Base-by-base conservation (phyloP, 2,797 vertebrate species). In the Catostomus latipinnis region DNA sequence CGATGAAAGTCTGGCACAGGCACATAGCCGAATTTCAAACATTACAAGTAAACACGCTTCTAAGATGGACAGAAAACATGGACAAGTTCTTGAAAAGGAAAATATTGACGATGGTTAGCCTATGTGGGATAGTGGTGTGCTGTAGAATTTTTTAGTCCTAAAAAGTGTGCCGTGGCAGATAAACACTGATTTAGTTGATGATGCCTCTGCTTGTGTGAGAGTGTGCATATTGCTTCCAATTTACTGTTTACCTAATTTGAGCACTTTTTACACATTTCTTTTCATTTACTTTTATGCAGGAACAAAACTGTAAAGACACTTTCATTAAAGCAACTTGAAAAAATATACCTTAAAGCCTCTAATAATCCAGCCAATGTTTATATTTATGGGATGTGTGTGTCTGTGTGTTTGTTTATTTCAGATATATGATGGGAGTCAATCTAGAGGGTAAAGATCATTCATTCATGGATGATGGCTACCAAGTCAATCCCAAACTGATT, bases 361-460 rank as follows among this genome's bases (percentile, higher is more conserved):
- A 1, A 53, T 43, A 68, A 11, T 14, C 8, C 8, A 22, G n/a
- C 10, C 50, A n/a, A 62, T 49, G 34, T 61, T 34, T 57, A 57
- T 56, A 9, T 74, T 53, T 43, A 8, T 63, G 58, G 6, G 34
- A 8, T 71, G 34, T 34, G 4, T 34, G 34, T 34, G 34, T 34
- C 34, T 34, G 34, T 34, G 34, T 34, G 34, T 34, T 14, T 57
- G 12, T 60, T 13, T 16, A 9, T 80, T 84, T 65, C 91, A 99
- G 98, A 88, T 97, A 98, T 88, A 98, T 99, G 97, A 96, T 98
- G 95, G 97, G 97, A 12, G 96, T 98, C 83, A 96, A 94, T 71
- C 96, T 97, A 84, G 94, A 97, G 11, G 97, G 96, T 45, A 95
- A 94, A 87, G 98, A 99, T 89, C 86, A 99, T 86, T 98, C 97